Base-by-base conservation (phyloP, 2,113 vertebrate species). In the Mormyrus iriodes region DNA sequence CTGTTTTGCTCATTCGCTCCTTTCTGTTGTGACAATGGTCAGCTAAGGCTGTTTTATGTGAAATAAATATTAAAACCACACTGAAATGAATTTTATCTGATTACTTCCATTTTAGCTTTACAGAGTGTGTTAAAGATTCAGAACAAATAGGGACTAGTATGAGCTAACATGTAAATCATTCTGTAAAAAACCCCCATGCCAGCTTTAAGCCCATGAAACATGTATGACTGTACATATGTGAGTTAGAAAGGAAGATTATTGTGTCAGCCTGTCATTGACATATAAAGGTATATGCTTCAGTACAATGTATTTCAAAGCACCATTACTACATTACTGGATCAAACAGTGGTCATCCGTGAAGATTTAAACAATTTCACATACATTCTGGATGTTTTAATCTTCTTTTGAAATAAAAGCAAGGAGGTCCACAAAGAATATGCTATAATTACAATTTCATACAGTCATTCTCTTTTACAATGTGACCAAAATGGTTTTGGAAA, bases 321-420 rank as follows among this genome's bases (percentile, higher is more conserved):
- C 86, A 91, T 90, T 46, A 27, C 19, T 88, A 48, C 39, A 69
- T 24, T 44, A 93, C 24, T 87, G 91, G 91, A 92, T 91, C 92
- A 91, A 76, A 88, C 89, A 69, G 90, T 91, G 79, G 91, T 94
- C 88, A 92, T 58, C 91, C 93, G 93, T 93, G 89, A 93, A 93
- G 92, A 95, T 93, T 94, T 95, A 95, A 92, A 94, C 92, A 94
- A 94, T 95, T 92, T 94, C 93, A 94, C 92, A 93, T 79, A 79
- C 73, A 79, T 91, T 90, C 90, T 92, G 90, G 53, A 90, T 92
- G 88, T 91, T 94, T 94, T 95, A 94, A 95, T 95, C 94, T 94
- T 90, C 76, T 55, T 83, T 83, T 7, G 46, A 87, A 88, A 82
- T 21, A 2, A 91, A 90, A 91, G 88, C 4, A 7, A 55, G 51